Evolutionary conservation across 2,888 invertebrate genomes (phyloP).

Genomic region (Andrena chrysosceles): DNA sequence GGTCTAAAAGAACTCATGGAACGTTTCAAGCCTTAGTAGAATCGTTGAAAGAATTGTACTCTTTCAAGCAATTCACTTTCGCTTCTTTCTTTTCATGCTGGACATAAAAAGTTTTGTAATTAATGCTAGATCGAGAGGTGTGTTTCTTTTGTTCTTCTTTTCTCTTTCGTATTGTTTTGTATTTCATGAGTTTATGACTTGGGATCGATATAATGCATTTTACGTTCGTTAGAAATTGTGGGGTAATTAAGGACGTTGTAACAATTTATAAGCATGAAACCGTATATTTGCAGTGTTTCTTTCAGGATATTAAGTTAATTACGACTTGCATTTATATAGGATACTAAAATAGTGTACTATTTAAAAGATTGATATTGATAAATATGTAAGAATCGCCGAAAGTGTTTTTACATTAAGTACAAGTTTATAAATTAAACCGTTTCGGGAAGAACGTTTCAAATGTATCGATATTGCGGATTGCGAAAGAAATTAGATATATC

Average conservation of each 20-base stretch:
- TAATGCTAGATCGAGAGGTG: too few species aligned
- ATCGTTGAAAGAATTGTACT: not conserved
- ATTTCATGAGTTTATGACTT: not conserved
- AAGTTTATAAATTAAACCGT: not conserved
- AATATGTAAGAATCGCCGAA: not conserved
- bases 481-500: not conserved
- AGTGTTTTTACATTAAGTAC: not conserved
- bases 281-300: not conserved
- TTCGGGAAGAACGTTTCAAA: slow-evolving; percentile 4
- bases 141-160: not conserved
- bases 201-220: not conserved
- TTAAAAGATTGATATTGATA: not conserved
- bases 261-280: too few species aligned
- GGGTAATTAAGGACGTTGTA: too few species aligned
- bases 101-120: not conserved
- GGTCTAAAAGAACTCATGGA: too few species aligned
- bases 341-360: too few species aligned
- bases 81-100: not conserved
- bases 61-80: not conserved
- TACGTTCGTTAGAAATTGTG: not conserved
- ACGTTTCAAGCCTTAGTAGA: not conserved
- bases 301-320: not conserved
- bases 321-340: too few species aligned
- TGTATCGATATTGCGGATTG: slow-evolving; percentile 23
- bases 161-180: not conserved